Evolutionary conservation across 1,140 invertebrate species (phyloP).

Genomic region (Achatina immaculata): DNA sequence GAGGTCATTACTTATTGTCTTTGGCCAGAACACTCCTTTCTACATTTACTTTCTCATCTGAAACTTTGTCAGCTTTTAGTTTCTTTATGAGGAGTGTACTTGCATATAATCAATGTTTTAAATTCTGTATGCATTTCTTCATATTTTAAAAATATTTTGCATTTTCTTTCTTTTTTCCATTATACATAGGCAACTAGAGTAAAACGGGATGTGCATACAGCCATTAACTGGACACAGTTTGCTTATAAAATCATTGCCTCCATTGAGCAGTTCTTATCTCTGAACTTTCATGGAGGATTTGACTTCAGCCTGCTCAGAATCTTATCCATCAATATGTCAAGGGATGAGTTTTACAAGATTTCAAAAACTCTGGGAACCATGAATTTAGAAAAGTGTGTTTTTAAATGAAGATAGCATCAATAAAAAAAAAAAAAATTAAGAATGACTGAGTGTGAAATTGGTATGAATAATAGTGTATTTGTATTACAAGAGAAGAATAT

Average conservation of each 20-base stretch:
- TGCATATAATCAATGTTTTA: too few relatives aligned
- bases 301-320: slow-evolving; percentile 43
- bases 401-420: too few relatives aligned
- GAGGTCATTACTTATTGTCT: too few relatives aligned
- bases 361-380: slow-evolving; percentile 31
- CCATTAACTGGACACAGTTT: slow-evolving; percentile 39
- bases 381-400: slow-evolving; percentile 37
- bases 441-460: too few relatives aligned
- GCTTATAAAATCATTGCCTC: slow-evolving; percentile 13
- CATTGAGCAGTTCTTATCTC: not conserved
- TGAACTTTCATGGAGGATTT: slow-evolving; percentile 13
- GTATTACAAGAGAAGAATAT: too few relatives aligned
- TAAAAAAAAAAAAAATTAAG: too few relatives aligned
- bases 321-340: slow-evolving; percentile 40
- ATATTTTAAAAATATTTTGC: not conserved
- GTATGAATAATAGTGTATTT: too few relatives aligned
- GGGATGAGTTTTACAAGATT: slow-evolving; percentile 42
- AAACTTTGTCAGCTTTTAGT: too few relatives aligned
- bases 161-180: not conserved
- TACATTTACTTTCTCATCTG: too few relatives aligned
- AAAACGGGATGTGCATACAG: not conserved
- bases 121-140: too few relatives aligned
- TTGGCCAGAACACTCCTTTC: too few relatives aligned
- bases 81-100: too few relatives aligned
- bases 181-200: not conserved